phyloP scores from a whole-genome alignment of 2,113 vertebrate species.

The Dipodomys spectabilis region DNA sequence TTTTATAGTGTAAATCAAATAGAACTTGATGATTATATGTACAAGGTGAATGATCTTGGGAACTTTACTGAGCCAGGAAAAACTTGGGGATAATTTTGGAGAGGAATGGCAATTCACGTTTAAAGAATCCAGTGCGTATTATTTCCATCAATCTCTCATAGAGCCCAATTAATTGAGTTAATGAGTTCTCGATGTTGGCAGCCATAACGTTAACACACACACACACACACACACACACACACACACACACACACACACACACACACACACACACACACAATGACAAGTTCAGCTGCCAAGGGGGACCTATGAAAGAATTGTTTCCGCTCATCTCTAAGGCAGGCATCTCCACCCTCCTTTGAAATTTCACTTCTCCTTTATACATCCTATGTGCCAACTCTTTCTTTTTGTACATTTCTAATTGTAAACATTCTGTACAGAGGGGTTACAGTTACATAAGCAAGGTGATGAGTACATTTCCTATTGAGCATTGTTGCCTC shows the following conservation, averaged over 20 bases:
- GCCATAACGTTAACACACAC: not conserved
- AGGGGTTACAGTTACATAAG: no score
- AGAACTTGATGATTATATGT: not conserved
- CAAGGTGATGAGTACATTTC: no score
- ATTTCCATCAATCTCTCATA: not conserved
- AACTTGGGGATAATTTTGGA: not conserved
- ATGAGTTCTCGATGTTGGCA: not conserved
- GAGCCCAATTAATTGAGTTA: not conserved
- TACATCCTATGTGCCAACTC: not conserved
- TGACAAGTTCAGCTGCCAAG: not conserved
- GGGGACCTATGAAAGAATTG: not conserved
- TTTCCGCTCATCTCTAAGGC: not conserved
- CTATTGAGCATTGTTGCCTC: no score
- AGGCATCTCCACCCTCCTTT: not conserved
- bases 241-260: no score
- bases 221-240: no score
- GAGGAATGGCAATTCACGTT: not conserved
- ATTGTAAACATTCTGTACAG: no score
- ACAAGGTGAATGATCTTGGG: not conserved
- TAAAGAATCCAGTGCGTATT: not conserved
- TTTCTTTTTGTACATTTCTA: no score
- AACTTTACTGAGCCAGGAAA: conserved; percentile 8
- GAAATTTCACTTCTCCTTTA: not conserved
- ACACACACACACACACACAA: not conserved
- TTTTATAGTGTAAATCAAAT: not conserved